Percentiles rank a stretch among this genome's conserved stretches.
Conservation (phyloP, 2,888 invertebrate species). For the Linnaemya tessellans region DNA sequence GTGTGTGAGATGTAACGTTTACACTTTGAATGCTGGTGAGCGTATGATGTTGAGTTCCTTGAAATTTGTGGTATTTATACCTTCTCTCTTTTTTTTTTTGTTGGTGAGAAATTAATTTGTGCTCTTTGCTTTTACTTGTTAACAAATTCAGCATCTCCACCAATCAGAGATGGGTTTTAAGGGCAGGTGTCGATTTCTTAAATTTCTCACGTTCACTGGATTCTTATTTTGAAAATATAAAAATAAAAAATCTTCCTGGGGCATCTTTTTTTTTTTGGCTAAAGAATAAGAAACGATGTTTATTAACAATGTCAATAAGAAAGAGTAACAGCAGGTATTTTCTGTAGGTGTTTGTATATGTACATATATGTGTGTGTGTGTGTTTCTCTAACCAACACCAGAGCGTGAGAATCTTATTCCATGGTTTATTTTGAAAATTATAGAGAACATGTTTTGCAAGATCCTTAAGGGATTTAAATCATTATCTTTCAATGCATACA, state of each 20-base stretch:
- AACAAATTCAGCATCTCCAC: conserved; percentile 74
- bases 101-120: conserved; percentile 23
- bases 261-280: conserved; percentile 22
- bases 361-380: conserved; percentile 38
- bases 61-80: conserved; percentile 77
- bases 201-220: conserved; percentile 79
- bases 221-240: conserved; percentile 57
- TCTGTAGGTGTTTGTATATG: conserved; percentile 14
- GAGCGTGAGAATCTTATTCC: conserved; percentile 79
- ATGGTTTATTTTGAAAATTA: conserved; percentile 63
- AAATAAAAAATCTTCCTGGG: too few species aligned
- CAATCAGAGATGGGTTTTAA: conserved; percentile 75
- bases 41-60: conserved; percentile 74
- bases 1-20: conserved; percentile 65
- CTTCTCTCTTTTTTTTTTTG: conserved; percentile 66
- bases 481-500: conserved; percentile 19
- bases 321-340: conserved; percentile 76
- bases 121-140: conserved; percentile 43
- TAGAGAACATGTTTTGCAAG: conserved; percentile 66
- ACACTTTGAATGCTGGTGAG: conserved; percentile 69
- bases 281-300: conserved; percentile 37
- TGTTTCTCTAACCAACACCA: conserved; percentile 43
- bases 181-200: conserved; percentile 78
- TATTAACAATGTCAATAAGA: conserved; percentile 48
- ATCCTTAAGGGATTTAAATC: conserved; percentile 71